Percentiles rank a stretch among this genome's conserved stretches.
These are phyloP conservation scores for Oophaga sylvatica DNA, from an alignment of 2,797 vertebrate species.

Conservation along the genomic window DNA sequence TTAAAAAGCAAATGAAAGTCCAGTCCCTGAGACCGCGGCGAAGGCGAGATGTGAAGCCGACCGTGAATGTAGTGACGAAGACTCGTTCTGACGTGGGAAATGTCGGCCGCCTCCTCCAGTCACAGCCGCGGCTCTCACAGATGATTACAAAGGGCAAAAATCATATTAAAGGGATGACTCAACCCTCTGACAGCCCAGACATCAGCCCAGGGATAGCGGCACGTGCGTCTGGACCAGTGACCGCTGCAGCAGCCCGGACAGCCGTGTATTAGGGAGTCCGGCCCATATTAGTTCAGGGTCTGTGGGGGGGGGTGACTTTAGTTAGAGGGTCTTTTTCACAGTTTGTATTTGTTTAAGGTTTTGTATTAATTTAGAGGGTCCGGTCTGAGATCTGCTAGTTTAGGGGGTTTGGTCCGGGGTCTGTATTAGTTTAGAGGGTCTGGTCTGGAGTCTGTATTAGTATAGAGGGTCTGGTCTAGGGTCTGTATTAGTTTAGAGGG, in stretches of 20 bases:
- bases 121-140: slow-evolving; percentile 7
- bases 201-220: no score
- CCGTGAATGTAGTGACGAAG: slow-evolving; percentile 20
- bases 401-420: not conserved
- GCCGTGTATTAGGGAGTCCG: no score
- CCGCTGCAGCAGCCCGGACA: not conserved
- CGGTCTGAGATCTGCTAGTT: not conserved
- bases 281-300: not conserved
- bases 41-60: not conserved
- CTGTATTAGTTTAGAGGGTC: no score
- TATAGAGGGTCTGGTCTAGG: not conserved
- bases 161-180: slow-evolving; percentile 50
- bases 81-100: slow-evolving; percentile 28
- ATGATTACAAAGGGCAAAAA: slow-evolving; percentile 28
- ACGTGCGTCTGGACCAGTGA: not conserved
- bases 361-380: not conserved
- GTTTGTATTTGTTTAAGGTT: not conserved
- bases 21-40: not conserved
- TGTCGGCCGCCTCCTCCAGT: slow-evolving; percentile 42
- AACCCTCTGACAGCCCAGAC: not conserved
- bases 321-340: not conserved
- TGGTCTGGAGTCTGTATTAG: not conserved
- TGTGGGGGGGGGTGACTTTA: not conserved
- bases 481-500: no score
- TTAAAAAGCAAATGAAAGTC: slow-evolving; percentile 1